These are phyloP conservation scores for Drosophila busckii DNA, from an alignment of 1,140 invertebrate species.

Conservation along the genomic window DNA sequence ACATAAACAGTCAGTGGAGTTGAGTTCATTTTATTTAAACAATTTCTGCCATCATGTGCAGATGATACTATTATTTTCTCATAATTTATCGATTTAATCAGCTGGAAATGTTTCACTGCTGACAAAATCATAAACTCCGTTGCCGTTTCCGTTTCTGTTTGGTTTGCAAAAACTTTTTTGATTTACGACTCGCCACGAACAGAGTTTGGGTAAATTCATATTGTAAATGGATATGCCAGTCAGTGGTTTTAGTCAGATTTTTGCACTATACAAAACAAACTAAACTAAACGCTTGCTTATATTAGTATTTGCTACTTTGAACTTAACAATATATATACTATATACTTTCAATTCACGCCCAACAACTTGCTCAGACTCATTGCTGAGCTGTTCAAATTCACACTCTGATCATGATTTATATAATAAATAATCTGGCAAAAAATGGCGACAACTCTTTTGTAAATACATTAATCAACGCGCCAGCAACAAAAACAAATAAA, in stretches of 20 bases:
- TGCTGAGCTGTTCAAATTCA: slow-evolving; percentile 61
- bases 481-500: slow-evolving; percentile 13
- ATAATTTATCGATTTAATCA: slow-evolving; percentile 76
- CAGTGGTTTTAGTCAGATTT: neutral
- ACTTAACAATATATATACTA: too few species aligned
- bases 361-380: too few species aligned
- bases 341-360: too few species aligned
- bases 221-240: slow-evolving; percentile 20
- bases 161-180: slow-evolving; percentile 35
- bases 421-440: slow-evolving; percentile 36
- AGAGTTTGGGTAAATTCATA: neutral
- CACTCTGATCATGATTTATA: slow-evolving; percentile 52
- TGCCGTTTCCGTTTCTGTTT: slow-evolving; percentile 21
- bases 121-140: slow-evolving; percentile 71
- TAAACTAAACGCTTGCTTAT: too few species aligned
- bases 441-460: slow-evolving; percentile 70
- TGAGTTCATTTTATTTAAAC: slow-evolving; percentile 22
- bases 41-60: slow-evolving; percentile 52
- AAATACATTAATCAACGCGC: slow-evolving; percentile 56
- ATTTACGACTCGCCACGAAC: slow-evolving; percentile 30
- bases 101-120: slow-evolving; percentile 73
- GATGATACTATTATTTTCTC: slow-evolving; percentile 65
- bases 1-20: slow-evolving; percentile 12
- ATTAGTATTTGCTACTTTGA: too few species aligned
- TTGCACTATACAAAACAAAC: too few species aligned